Conservation (phyloP, 2,797 vertebrate genomes). For the Tapera naevia region DNA sequence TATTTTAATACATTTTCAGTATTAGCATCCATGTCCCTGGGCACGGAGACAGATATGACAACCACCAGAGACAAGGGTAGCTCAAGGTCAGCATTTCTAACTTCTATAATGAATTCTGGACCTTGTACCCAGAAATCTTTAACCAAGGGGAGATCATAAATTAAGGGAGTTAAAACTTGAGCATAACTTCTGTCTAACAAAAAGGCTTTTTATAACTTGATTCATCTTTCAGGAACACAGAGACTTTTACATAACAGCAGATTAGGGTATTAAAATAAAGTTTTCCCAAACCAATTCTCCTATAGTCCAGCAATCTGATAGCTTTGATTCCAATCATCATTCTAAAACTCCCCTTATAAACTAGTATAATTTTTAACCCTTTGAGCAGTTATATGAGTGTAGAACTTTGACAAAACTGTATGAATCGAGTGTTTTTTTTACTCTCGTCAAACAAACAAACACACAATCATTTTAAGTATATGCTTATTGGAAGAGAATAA, state of each 20-base stretch:
- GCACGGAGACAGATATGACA: conserved; percentile 5
- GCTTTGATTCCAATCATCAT: not conserved
- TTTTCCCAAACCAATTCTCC: conserved; percentile 7
- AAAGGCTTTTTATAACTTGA: conserved; percentile 46
- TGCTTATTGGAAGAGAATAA: not conserved
- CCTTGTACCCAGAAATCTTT: conserved; percentile 11
- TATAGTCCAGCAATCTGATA: not conserved
- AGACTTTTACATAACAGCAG: conserved; percentile 34
- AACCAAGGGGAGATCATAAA: conserved; percentile 38
- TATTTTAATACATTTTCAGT: conserved; percentile 52
- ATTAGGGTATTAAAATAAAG: not conserved
- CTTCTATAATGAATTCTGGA: conserved; percentile 37
- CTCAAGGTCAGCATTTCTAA: conserved; percentile 52
- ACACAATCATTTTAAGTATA: not conserved
- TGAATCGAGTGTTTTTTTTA: not conserved
- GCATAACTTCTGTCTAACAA: not conserved
- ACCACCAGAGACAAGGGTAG: conserved; percentile 11
- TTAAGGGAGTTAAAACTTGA: conserved; percentile 38
- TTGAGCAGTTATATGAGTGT: not conserved
- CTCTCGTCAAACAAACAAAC: rapidly evolving
- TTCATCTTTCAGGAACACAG: conserved; percentile 11
- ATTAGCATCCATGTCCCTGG: conserved; percentile 11
- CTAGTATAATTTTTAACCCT: not conserved
- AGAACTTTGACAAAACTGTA: not conserved
- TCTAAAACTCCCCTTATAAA: not conserved